Percentiles rank a stretch among this genome's conserved stretches.
Conservation (phyloP, 2,797 vertebrate genomes). For the Cirrhinus mrigala region DNA sequence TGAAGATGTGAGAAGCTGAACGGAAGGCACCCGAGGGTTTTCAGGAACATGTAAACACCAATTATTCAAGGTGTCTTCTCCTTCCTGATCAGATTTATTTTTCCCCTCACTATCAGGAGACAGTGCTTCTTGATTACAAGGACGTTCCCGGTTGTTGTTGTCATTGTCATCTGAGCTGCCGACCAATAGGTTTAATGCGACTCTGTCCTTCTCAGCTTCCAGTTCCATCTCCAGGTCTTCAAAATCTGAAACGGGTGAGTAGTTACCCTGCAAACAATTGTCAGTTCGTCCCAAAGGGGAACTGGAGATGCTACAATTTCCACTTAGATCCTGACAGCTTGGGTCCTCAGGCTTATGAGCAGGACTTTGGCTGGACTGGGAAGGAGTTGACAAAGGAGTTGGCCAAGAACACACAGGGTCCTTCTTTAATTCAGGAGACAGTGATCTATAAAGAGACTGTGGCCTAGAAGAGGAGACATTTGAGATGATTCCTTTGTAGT, state of each 20-base stretch:
- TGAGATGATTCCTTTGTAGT: conserved; percentile 37
- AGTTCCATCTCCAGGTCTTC: conserved; percentile 61
- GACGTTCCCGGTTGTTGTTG: conserved; percentile 4
- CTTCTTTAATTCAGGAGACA: conserved; percentile 35
- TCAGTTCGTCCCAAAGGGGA: conserved; percentile 8
- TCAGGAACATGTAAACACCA: conserved; percentile 37
- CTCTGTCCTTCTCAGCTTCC: conserved; percentile 47
- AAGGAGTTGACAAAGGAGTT: conserved; percentile 20
- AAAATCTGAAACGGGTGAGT: conserved; percentile 56
- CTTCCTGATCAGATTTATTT: background rate
- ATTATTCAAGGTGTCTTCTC: background rate
- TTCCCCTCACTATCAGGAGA: conserved; percentile 1
- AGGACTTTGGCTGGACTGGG: conserved; percentile 21
- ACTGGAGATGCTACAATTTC: background rate
- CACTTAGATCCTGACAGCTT: background rate
- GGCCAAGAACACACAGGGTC: conserved; percentile 47
- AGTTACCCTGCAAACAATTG: conserved; percentile 44
- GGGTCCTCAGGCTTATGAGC: background rate
- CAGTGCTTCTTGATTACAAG: background rate
- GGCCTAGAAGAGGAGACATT: conserved; percentile 43
- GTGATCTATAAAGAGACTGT: conserved; percentile 22
- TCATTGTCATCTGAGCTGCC: conserved; percentile 41
- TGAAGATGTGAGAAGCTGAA: conserved; percentile 38
- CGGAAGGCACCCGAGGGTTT: conserved; percentile 49
- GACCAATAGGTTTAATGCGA: conserved; percentile 39